Base-by-base conservation (phyloP, 2,113 vertebrate genomes). In the Otolemur garnettii region DNA sequence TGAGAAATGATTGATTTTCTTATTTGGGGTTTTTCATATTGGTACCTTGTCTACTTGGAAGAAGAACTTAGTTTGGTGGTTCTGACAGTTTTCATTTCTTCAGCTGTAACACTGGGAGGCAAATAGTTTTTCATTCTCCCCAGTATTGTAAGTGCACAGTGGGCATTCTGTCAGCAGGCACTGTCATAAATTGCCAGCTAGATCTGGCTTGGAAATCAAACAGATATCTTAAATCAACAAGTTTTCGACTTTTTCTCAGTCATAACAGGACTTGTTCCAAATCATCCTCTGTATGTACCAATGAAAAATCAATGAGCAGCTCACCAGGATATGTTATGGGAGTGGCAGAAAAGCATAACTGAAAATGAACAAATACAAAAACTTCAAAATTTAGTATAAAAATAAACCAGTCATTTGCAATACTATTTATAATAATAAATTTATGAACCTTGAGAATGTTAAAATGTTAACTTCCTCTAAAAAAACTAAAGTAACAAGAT, bases 121-220 rank as follows among this genome's bases (percentile, higher is more conserved):
- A 95, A 82, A 91, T 98, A 77, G 55, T 90, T 93, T 92, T 94
- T 96, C 26, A 77, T 15, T 86, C 35, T 83, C 68, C 30, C 9
- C 8, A 66, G 62, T 74, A 83, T 82, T 88, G n/a, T 22, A 95
- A 89, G 64, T 50, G 79, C 66, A 26, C 38, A 28, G 87, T 68
- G 87, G 89, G 50, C 91, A 81, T 90, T 94, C 90, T 97, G 74
- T 38, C 72, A 94, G 42, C 42, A 69, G 87, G 90, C 50, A 35
- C 60, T 55, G 72, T 94, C 77, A 94, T 86, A 96, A 98, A 93
- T 93, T 93, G 88, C 57, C 80, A 87, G 60, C 45, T 18, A 77
- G 35, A 18, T 30, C 78, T 96, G 82, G 26, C 66, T 96, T 50
- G 93, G 45, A 97, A 96, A 97, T 95, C 53, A 94, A 96, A 75